Percentiles rank a stretch among this genome's conserved stretches.
Conservation (phyloP, 2,888 invertebrate species). For the Drosophila neotestacea region DNA sequence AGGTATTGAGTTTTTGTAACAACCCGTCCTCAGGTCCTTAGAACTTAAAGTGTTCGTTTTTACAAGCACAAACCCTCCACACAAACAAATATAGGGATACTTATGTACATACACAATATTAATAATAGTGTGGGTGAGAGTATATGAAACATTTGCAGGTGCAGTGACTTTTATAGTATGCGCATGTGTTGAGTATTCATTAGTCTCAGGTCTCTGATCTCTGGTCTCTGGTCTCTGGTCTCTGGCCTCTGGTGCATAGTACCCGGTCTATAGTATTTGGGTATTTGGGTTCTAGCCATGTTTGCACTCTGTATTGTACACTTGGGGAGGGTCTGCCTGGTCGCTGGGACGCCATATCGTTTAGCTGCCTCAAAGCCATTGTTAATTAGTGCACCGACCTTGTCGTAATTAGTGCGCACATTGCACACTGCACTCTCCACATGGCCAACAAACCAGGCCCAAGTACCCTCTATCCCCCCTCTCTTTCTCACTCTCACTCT, state of each 20-base stretch:
- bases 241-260: not conserved
- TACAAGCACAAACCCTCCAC: not conserved
- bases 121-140: constrained; percentile 1
- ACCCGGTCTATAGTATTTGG: constrained; percentile 11
- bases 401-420: constrained; percentile 74
- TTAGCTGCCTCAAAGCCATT: constrained; percentile 77
- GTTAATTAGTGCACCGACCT: constrained; percentile 79
- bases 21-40: not conserved
- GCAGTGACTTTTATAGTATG: constrained; percentile 25
- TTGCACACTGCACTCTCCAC: constrained; percentile 49
- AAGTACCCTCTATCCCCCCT: too few species aligned
- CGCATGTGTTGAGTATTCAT: constrained; percentile 11
- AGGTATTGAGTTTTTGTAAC: not conserved
- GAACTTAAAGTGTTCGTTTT: not conserved
- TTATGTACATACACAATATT: too few species aligned
- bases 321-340: constrained; percentile 5
- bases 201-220: constrained; percentile 21
- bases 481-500: too few species aligned
- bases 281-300: constrained; percentile 16
- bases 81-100: constrained; percentile 9
- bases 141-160: not conserved
- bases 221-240: constrained; percentile 1
- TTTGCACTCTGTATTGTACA: constrained; percentile 18
- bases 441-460: constrained; percentile 6
- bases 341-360: constrained; percentile 56